Percentiles rank a stretch among this genome's conserved stretches.
These are phyloP conservation scores for Cheilosia soror DNA, from an alignment of 2,888 invertebrate species.

Conservation along the genomic window DNA sequence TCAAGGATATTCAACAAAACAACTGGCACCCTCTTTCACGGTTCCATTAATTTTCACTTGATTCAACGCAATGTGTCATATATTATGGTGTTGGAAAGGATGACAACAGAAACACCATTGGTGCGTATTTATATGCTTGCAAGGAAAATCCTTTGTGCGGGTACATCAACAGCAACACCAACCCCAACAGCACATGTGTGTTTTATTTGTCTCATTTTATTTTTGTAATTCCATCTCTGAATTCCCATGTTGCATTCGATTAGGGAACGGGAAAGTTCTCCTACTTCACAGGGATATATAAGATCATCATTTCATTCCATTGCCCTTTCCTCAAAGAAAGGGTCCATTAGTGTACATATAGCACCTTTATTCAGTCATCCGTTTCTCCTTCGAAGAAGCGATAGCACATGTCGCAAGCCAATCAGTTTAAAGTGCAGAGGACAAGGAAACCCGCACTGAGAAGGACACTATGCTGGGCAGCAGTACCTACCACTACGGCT, in stretches of 20 bases:
- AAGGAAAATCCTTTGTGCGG: conserved; percentile 3
- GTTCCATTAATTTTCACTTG: conserved; percentile 74
- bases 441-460: conserved; percentile 31
- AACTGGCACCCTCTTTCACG: conserved; percentile 66
- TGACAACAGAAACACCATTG: not conserved
- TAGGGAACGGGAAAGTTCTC: conserved; percentile 28
- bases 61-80: conserved; percentile 72
- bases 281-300: conserved; percentile 9
- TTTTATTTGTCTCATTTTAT: conserved; percentile 19
- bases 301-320: conserved; percentile 42
- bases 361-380: conserved; percentile 35
- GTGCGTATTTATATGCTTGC: conserved; percentile 1
- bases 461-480: conserved; percentile 29
- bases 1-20: conserved; percentile 63
- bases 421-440: conserved; percentile 62
- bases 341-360: conserved; percentile 43
- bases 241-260: conserved; percentile 57
- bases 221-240: conserved; percentile 58
- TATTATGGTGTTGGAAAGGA: conserved; percentile 50
- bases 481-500: not conserved
- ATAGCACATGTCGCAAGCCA: conserved; percentile 52
- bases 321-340: conserved; percentile 1
- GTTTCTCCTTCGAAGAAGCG: conserved; percentile 8
- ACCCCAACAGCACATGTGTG: not conserved
- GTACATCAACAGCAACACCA: not conserved